Evolutionary conservation across 1,140 invertebrate species (phyloP).

Genomic region (Kradibia gibbosae): DNA sequence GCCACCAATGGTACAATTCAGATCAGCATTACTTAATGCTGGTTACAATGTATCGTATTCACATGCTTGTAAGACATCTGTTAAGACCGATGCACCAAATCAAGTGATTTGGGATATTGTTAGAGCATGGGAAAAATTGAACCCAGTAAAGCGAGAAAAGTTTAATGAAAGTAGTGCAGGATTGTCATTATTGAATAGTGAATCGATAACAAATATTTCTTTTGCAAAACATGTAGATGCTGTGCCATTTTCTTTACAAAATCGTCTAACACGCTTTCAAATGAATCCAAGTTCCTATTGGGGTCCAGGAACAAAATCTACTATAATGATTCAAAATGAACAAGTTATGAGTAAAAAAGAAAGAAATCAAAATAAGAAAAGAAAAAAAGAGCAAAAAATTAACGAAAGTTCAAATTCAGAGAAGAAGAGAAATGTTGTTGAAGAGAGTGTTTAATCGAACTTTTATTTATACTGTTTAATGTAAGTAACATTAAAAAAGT

Average conservation of each 20-base stretch:
- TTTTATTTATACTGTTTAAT: neutral
- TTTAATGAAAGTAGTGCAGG: constrained; percentile 74
- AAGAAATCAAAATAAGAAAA: constrained; percentile 57
- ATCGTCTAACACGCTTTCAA: constrained; percentile 86
- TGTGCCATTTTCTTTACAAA: constrained; percentile 85
- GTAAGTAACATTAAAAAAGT: neutral
- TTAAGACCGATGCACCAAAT: constrained; percentile 95
- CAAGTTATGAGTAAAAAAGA: constrained; percentile 52
- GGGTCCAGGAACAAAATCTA: constrained; percentile 88
- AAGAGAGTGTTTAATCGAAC: neutral
- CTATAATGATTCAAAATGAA: constrained; percentile 75
- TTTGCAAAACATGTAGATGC: constrained; percentile 81
- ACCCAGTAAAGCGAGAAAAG: constrained; percentile 68
- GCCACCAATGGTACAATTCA: constrained; percentile 71
- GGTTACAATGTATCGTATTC: constrained; percentile 94
- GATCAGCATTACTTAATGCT: constrained; percentile 94
- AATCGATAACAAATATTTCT: constrained; percentile 71
- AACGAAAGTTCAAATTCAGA: constrained; percentile 1
- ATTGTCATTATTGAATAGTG: constrained; percentile 75
- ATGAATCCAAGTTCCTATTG: constrained; percentile 88
- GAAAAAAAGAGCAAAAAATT: constrained; percentile 26
- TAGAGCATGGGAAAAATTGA: constrained; percentile 81
- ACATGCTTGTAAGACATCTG: constrained; percentile 88
- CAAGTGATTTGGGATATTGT: constrained; percentile 95
- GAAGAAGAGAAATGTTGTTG: neutral